Evolutionary conservation across 1,140 invertebrate genomes (phyloP).

Genomic region (Drosophila parvula): DNA sequence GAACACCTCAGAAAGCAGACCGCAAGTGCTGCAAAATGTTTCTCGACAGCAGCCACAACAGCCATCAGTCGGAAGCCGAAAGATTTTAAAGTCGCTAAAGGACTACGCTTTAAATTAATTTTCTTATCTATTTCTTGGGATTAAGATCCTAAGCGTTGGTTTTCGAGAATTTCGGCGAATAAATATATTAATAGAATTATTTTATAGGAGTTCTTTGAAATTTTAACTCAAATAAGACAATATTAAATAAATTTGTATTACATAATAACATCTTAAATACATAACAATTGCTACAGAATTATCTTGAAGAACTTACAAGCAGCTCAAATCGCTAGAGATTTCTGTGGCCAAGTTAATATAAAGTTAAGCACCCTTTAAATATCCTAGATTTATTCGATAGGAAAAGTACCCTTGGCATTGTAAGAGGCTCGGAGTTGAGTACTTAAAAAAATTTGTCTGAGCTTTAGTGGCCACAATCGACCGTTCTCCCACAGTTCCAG

Average conservation of each 20-base stretch:
- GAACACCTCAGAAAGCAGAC: too few species aligned
- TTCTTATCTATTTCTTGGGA: neutral
- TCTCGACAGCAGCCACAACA: conserved; percentile 25
- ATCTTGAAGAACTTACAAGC: neutral
- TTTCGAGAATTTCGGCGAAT: too few species aligned
- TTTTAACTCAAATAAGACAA: too few species aligned
- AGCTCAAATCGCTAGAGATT: neutral
- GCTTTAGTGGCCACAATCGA: conserved; percentile 20
- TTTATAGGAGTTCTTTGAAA: too few species aligned
- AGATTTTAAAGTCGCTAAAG: neutral
- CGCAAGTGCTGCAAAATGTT: conserved; percentile 42
- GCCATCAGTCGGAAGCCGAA: neutral
- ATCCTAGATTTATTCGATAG: too few species aligned
- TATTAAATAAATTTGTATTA: too few species aligned
- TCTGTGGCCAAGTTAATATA: neutral
- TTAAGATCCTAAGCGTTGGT: too few species aligned
- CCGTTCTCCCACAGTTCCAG: neutral
- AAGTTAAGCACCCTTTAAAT: neutral
- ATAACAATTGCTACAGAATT: neutral
- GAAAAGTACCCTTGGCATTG: neutral
- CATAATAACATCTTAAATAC: too few species aligned
- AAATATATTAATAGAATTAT: too few species aligned
- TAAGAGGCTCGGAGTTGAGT: conserved; percentile 6
- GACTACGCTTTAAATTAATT: conserved; percentile 7
- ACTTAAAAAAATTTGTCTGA: conserved; percentile 42